Base-by-base conservation (phyloP, 2,888 invertebrate genomes). In the Andrena flavipes region DNA sequence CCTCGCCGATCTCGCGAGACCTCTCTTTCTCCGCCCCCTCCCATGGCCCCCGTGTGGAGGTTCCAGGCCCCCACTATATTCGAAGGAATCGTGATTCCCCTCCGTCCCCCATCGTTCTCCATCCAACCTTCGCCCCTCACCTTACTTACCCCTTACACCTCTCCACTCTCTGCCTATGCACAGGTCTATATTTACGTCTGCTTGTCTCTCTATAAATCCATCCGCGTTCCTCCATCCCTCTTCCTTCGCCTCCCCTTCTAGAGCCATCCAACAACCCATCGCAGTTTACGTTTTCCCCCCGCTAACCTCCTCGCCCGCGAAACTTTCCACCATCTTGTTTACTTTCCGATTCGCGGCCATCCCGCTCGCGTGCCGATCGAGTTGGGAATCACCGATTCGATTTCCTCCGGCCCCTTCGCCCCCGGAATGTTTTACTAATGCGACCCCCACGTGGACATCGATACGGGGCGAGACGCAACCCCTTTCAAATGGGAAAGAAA, bases 131-230 rank as follows among this genome's bases (percentile, higher is more conserved):
- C 20, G 67, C 72, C 51, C 67, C 63, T 64, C 80, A 67, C 62
- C 80, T 70, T 70, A 42, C 35, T n/a, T 13, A 5, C 16, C 62
- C 20, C 23, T 23, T 8, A 20, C 2, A 7, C 26, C 81, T 29
- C 56, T 60, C 68, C 67, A 71, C 70, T 35, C 77, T 75, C 72
- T 64, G 29, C 64, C 75, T 72, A 76, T 76, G 73, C 64, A 72
- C 82, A 80, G 56, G 85, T 82, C 83, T 82, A 82, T 82, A 82
- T 84, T 81, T 82, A 75, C 82, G 80, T 70, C 63, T 56, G 74
- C 77, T 64, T 76, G 69, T 81, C 82, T 72, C 82, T 76, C 82
- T 76, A 82, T 82, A 82, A 76, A 82, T 82, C 82, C 76, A 82
- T 76, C 82, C 76, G 30, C 51, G 54, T 16, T 35, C 51, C 23